Evolutionary conservation across 2,113 vertebrate genomes (phyloP), one percentile per base, ranked within the genome.

Genomic region (Perccottus glenii): DNA sequence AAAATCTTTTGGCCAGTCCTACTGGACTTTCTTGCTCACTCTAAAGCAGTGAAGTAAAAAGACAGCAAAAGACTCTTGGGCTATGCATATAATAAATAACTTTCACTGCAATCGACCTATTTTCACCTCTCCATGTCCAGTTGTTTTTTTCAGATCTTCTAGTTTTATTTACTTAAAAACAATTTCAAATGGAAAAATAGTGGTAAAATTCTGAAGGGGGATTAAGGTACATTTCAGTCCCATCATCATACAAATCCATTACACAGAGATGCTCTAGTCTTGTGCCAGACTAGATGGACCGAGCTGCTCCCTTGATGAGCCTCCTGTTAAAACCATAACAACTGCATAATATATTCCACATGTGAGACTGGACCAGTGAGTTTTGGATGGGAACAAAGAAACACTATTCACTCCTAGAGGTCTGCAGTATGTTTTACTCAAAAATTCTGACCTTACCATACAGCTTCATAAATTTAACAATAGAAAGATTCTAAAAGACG

Each of bases 281-380:
- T 58, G 35, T 16, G 55, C 55, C 55, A 33, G 27, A 55, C 27
- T 50, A 6, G 55, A 56, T 15, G 6, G 6, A 43, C 19, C 19
- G 19, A 27, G 19, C 19, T 27, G 19, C 10, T 52, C n/a, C 33
- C n/a, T 27, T 32, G 55, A 58, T 42, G 15, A 44, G 16, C 6
- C 16, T 43, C 33, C 44, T 60, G 58, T 60, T 47, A 46, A 46
- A 60, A 8, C 44, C 58, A 60, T 60, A 27, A 44, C 3, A 16
- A 4, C 11, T n/a, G 3, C 19, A 27, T 47, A 46, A 60, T 43
- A 19, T 44, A 11, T 27, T 12, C 58, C 58, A 60, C 36, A 58
- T 60, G 58, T 60, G 58, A 45, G 11, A 14, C 5, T 12, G 19
- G 36, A 38, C 14, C 51, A 53, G 51, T 9, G 6, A 27, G 51